Evolutionary conservation across 2,113 vertebrate genomes (phyloP).

Genomic region (Trichomycterus rosablanca): DNA sequence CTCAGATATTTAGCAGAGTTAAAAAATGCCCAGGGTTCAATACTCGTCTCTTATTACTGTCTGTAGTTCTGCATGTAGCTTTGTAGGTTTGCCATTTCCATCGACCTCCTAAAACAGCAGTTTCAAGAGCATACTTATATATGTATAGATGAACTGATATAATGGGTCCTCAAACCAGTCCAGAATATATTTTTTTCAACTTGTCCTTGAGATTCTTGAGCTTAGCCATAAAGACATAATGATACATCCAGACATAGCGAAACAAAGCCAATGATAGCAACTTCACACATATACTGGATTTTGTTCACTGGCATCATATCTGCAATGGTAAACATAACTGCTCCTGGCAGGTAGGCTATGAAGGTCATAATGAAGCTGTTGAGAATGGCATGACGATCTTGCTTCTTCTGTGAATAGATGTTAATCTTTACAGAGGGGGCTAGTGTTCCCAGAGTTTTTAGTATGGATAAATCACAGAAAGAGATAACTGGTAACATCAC

Average conservation of each 20-base stretch:
- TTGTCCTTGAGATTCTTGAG: slow-evolving; percentile 6
- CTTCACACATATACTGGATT: not conserved
- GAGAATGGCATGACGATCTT: slow-evolving; percentile 15
- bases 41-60: too few relatives aligned
- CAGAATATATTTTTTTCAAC: too few relatives aligned
- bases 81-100: too few relatives aligned
- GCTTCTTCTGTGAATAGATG: slow-evolving; percentile 38
- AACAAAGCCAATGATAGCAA: not conserved
- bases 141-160: too few relatives aligned
- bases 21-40: too few relatives aligned
- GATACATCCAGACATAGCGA: not conserved
- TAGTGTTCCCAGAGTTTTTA: slow-evolving; percentile 14
- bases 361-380: slow-evolving; percentile 24
- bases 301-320: not conserved
- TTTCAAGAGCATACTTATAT: too few relatives aligned
- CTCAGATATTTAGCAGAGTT: too few relatives aligned
- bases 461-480: slow-evolving; percentile 27
- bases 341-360: slow-evolving; percentile 11
- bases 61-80: too few relatives aligned
- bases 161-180: too few relatives aligned
- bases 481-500: slow-evolving; percentile 15
- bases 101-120: too few relatives aligned
- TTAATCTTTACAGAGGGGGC: slow-evolving; percentile 8
- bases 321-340: slow-evolving; percentile 6
- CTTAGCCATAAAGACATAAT: slow-evolving; percentile 26